phyloP scores from a whole-genome alignment of 2,797 vertebrate genomes.

The Mionectes olivaceus region DNA sequence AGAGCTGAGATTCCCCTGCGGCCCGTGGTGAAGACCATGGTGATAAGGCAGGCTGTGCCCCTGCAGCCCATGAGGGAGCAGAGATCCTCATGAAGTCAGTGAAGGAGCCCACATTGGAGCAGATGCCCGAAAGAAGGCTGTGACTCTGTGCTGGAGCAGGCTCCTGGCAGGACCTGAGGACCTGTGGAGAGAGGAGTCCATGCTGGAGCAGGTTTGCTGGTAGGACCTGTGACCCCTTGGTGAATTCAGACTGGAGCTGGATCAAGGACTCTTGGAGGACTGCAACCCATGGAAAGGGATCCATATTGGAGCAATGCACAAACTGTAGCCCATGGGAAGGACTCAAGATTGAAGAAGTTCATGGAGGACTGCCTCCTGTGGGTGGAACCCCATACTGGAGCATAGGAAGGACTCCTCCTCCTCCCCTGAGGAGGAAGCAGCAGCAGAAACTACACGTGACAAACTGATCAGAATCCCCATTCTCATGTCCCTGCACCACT shows the following conservation, averaged over 20 bases:
- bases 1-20: not conserved
- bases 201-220: not conserved
- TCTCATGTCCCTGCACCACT: not conserved
- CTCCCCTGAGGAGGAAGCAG: not conserved
- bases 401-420: not conserved
- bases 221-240: not conserved
- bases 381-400: not conserved
- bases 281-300: not conserved
- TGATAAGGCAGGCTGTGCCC: not conserved
- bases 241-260: not conserved
- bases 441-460: accelerated
- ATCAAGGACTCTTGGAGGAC: too few species aligned
- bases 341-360: not conserved
- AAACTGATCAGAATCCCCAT: not conserved
- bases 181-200: not conserved
- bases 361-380: not conserved
- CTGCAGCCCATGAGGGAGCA: not conserved
- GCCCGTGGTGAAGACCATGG: not conserved
- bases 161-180: not conserved
- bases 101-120: not conserved
- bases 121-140: not conserved
- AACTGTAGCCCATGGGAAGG: not conserved
- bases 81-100: not conserved
- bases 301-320: not conserved
- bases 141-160: not conserved